Base-by-base conservation (phyloP, 2,888 invertebrate species). In the Macrosiphum euphorbiae region DNA sequence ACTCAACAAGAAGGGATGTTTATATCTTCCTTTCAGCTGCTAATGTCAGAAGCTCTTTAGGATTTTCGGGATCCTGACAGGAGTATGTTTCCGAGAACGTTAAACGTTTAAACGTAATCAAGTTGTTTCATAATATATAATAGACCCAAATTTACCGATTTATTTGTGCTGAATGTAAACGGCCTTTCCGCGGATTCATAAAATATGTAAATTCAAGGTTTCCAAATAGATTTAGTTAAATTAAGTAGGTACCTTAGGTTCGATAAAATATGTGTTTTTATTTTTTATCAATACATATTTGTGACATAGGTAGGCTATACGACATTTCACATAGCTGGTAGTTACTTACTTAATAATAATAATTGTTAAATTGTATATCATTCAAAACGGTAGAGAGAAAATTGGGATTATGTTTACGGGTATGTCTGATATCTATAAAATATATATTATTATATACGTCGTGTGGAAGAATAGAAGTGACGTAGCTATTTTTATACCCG, bases 41-140 rank as follows among this genome's bases (percentile, higher is more conserved):
- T 94, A 97, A 96, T 13, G 97, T 97, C 93, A 98, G 96, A 92
- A 98, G 97, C 1, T 97, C 97, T 95, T 97, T 97, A 11, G 97
- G 96, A 95, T 97, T 96, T 94, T 95, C 96, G 86, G 97, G 97
- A 95, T 97, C 97, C 96, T 97, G 97, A 95, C 97, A 97, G 95
- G 95, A 97, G 96, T 95, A 97, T 97, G 95, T 97, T 97, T 90
- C 98, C 98, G 44, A 98, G 96, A 95, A 97, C 97, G 95, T 97
- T 97, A 96, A 98, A 98, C 5, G 98, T 97, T 94, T 97, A 96
- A 95, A 97, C 97, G 94, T 96, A 96, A 95, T 97, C 97, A 3
- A 97, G 97, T 67, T 96, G 96, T 96, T 97, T 97, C 95, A 98
- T 96, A 95, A 41, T 41, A 97, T 52, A 97, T 67, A 98, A 95